These are phyloP conservation scores for Salvelinus sp. DNA, from an alignment of 2,113 vertebrate genomes.

Conservation along the genomic window DNA sequence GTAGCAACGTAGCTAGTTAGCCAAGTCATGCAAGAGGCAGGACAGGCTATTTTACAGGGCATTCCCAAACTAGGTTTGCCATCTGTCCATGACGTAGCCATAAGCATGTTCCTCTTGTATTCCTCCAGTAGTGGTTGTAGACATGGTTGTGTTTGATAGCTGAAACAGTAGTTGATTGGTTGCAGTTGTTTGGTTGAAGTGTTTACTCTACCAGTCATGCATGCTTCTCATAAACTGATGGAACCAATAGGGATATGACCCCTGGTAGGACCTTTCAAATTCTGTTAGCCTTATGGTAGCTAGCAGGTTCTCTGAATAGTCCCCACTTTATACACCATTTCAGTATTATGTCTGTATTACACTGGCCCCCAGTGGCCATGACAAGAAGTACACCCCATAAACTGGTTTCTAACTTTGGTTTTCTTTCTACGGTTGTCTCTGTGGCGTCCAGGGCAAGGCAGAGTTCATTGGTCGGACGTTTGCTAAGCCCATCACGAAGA, in stretches of 20 bases:
- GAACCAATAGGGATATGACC: too few relatives aligned
- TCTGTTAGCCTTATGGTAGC: not conserved
- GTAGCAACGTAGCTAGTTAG: not conserved
- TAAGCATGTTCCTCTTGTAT: constrained; percentile 22
- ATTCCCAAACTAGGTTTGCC: too few relatives aligned
- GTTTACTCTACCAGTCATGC: not conserved
- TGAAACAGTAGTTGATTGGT: not conserved
- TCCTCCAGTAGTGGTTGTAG: not conserved
- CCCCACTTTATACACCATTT: not conserved
- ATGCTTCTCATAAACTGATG: not conserved
- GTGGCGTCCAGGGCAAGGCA: constrained; percentile 84
- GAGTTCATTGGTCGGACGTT: constrained; percentile 98
- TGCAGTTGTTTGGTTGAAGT: not conserved
- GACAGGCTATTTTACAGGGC: too few relatives aligned
- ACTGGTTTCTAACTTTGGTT: not conserved
- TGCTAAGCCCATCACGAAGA: constrained; percentile 94
- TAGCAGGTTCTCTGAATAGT: not conserved
- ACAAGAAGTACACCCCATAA: not conserved
- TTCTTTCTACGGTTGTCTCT: constrained; percentile 11
- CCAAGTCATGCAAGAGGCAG: too few relatives aligned
- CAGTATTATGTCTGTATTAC: constrained; percentile 6
- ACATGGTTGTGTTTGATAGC: not conserved
- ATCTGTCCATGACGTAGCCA: too few relatives aligned
- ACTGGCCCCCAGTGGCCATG: constrained; percentile 56
- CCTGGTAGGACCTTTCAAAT: too few relatives aligned